A percentile compares a stretch with the other conserved stretches of the same genome.
phyloP scores from a whole-genome alignment of 2,113 vertebrate species.

The Gallinago media region DNA sequence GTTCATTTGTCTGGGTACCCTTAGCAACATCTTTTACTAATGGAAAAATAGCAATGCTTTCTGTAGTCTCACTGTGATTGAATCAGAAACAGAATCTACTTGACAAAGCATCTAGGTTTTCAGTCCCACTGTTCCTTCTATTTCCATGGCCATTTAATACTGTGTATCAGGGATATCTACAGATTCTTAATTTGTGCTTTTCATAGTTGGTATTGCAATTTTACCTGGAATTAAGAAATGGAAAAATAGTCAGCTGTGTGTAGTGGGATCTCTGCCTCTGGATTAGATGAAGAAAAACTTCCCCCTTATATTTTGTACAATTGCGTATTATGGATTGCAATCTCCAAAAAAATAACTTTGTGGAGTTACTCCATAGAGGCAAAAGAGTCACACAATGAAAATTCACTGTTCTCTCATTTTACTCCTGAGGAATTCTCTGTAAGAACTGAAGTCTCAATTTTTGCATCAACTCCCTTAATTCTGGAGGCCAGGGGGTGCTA shows the following conservation, averaged over 20 bases:
- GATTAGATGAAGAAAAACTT: background rate
- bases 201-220: background rate
- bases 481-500: constrained; percentile 57
- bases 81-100: constrained; percentile 17
- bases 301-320: background rate
- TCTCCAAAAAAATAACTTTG: background rate
- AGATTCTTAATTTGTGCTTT: background rate
- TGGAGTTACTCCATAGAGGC: background rate
- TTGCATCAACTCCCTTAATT: background rate
- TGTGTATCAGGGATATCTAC: background rate
- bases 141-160: background rate
- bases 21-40: constrained; percentile 11
- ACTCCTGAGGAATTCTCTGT: background rate
- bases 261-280: background rate
- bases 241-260: background rate
- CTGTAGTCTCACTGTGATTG: background rate
- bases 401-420: background rate
- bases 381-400: background rate
- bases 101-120: background rate
- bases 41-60: background rate
- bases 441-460: background rate
- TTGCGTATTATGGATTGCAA: background rate
- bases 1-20: background rate
- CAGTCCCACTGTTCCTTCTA: background rate
- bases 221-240: background rate